A percentile compares a stretch with the other conserved stretches of the same genome.
Evolutionary conservation across 2,113 vertebrate species (phyloP).

Genomic region (Nymphicus hollandicus): DNA sequence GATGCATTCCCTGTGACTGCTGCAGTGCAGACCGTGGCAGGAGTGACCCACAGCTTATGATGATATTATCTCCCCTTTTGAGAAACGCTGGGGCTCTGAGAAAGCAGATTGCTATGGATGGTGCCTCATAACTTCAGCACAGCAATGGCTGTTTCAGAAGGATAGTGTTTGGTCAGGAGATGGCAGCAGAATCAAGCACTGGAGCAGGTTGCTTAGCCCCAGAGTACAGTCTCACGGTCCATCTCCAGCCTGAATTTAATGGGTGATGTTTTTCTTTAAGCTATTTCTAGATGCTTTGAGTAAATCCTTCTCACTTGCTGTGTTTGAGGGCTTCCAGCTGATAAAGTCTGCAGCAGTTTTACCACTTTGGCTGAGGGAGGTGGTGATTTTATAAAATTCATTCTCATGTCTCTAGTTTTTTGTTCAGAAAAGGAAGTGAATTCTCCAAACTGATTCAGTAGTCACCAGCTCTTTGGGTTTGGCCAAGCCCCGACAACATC

Average conservation of each 20-base stretch:
- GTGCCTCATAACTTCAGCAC: not conserved
- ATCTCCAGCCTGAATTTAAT: not conserved
- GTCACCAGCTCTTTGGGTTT: not conserved
- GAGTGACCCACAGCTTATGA: not conserved
- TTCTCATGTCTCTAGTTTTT: not conserved
- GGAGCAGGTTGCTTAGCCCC: not conserved
- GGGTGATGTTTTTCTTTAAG: not conserved
- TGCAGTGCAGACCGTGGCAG: not conserved
- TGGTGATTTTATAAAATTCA: not conserved
- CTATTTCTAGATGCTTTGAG: not conserved
- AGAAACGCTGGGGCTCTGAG: not conserved
- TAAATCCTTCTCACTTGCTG: not conserved
- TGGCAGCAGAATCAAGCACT: conserved; percentile 41
- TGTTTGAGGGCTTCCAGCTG: not conserved
- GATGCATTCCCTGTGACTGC: not conserved
- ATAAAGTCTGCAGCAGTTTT: not conserved
- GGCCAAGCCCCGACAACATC: not conserved
- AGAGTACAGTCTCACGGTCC: not conserved
- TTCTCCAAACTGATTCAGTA: not conserved
- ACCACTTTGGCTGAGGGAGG: not conserved
- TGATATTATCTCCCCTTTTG: not conserved
- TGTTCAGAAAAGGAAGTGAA: not conserved
- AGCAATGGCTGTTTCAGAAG: not conserved
- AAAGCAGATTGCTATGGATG: not conserved
- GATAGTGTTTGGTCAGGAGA: conserved; percentile 6